Conservation (phyloP, 2,888 invertebrate genomes). For the Hybos culiciformis region DNA sequence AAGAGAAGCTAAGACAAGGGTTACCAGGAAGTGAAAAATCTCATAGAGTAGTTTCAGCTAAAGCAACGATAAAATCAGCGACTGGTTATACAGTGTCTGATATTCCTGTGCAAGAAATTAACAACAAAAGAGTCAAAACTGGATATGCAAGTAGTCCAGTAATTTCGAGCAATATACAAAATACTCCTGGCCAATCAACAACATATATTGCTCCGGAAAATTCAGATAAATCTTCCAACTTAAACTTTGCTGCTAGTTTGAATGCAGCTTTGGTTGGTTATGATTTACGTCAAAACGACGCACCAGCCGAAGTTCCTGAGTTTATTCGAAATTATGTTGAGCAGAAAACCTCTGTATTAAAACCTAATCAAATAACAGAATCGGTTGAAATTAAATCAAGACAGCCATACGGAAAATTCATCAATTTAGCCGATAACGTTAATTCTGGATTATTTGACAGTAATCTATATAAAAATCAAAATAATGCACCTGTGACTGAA, state of each 20-base stretch:
- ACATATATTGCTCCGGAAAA: neutral
- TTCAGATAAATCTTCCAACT: too few species aligned
- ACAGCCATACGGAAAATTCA: neutral
- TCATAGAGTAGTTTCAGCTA: neutral
- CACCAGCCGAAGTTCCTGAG: neutral
- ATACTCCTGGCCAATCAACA: neutral
- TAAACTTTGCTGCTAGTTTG: too few species aligned
- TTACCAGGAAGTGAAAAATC: neutral
- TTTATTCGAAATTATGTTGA: neutral
- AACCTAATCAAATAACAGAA: neutral
- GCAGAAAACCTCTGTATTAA: neutral
- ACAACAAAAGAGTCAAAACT: constrained; percentile 6
- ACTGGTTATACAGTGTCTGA: too few species aligned
- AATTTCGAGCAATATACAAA: too few species aligned
- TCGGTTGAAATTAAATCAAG: neutral
- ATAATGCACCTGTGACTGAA: neutral
- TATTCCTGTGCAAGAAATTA: too few species aligned
- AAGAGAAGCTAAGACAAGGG: neutral
- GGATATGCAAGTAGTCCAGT: too few species aligned
- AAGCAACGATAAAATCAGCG: neutral
- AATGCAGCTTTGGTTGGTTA: too few species aligned
- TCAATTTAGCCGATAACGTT: constrained; percentile 9
- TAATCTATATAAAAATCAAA: neutral
- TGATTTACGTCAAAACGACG: too few species aligned
- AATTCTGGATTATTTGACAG: constrained; percentile 5